A percentile compares a stretch with the other conserved stretches of the same genome.
phyloP scores from a whole-genome alignment of 2,113 vertebrate genomes.

The Lutjanus erythropterus region DNA sequence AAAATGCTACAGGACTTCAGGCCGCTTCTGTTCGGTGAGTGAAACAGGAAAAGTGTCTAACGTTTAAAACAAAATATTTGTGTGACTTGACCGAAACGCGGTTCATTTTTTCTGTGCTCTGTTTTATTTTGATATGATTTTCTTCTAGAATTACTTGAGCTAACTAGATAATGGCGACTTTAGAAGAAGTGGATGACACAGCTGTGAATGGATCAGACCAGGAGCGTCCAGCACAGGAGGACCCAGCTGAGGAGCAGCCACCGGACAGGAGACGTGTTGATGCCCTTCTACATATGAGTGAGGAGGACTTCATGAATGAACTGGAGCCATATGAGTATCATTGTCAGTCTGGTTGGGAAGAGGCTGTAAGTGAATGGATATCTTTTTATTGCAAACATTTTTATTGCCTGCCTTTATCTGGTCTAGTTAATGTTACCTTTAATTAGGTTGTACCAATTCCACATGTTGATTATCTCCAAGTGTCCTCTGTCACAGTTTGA shows the following conservation, averaged over 20 bases:
- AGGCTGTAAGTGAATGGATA: slow-evolving; percentile 85
- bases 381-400: background rate
- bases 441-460: background rate
- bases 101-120: too few species aligned
- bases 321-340: slow-evolving; percentile 64
- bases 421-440: background rate
- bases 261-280: slow-evolving; percentile 78
- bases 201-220: slow-evolving; percentile 18
- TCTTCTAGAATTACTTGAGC: background rate
- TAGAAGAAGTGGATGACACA: slow-evolving; percentile 17
- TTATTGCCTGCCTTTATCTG: background rate
- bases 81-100: background rate
- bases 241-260: background rate
- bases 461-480: background rate
- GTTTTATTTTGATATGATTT: too few species aligned
- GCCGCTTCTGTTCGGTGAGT: slow-evolving; percentile 6
- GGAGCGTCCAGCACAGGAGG: background rate
- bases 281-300: slow-evolving; percentile 85
- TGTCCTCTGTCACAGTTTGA: background rate
- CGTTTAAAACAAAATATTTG: background rate
- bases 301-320: slow-evolving; percentile 77
- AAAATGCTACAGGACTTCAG: too few species aligned
- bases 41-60: background rate
- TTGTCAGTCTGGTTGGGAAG: slow-evolving; percentile 85
- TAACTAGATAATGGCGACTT: slow-evolving; percentile 50